Percentiles rank a stretch among this genome's conserved stretches.
Conservation (phyloP, 2,113 vertebrate genomes). For the Pungitius pungitius region DNA sequence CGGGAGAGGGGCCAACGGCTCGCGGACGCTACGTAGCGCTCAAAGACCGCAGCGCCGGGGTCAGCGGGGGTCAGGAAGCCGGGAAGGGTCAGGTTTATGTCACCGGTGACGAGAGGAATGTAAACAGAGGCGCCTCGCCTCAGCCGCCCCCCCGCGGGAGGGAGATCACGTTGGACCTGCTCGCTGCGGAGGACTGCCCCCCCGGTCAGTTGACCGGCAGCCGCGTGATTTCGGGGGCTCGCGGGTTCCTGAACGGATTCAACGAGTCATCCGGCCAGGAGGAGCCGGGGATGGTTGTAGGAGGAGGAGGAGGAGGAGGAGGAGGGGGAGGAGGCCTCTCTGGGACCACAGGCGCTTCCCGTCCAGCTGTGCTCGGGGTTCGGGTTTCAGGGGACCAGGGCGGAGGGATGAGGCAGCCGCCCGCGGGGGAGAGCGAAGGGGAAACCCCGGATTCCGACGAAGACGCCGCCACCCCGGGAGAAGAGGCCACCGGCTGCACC, state of each 20-base stretch:
- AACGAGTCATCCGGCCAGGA: conserved; percentile 54
- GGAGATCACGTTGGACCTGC: conserved; percentile 47
- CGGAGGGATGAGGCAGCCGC: background rate
- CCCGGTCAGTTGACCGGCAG: conserved; percentile 28
- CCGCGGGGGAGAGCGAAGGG: conserved; percentile 10
- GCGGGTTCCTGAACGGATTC: conserved; percentile 73
- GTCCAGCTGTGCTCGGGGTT: conserved; percentile 40
- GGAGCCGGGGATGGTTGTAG: conserved; percentile 24
- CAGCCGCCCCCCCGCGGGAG: background rate
- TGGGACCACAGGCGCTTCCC: conserved; percentile 42
- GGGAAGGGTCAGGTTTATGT: conserved; percentile 42
- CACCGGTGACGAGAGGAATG: conserved; percentile 56
- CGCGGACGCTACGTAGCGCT: background rate
- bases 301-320: conserved; percentile 11
- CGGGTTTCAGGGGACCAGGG: conserved; percentile 17
- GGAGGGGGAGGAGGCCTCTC: conserved; percentile 12
- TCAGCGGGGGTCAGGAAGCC: conserved; percentile 47
- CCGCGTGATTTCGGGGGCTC: conserved; percentile 43
- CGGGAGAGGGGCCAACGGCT: no score
- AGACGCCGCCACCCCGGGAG: background rate
- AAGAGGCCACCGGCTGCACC: background rate
- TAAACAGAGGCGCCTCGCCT: conserved; percentile 41
- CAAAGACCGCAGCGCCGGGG: conserved; percentile 43
- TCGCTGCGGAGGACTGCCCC: conserved; percentile 33
- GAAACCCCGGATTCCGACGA: background rate